Percentiles rank a stretch among this genome's conserved stretches.
phyloP scores from a whole-genome alignment of 1,140 invertebrate species.

The Drosophila sucinea region DNA sequence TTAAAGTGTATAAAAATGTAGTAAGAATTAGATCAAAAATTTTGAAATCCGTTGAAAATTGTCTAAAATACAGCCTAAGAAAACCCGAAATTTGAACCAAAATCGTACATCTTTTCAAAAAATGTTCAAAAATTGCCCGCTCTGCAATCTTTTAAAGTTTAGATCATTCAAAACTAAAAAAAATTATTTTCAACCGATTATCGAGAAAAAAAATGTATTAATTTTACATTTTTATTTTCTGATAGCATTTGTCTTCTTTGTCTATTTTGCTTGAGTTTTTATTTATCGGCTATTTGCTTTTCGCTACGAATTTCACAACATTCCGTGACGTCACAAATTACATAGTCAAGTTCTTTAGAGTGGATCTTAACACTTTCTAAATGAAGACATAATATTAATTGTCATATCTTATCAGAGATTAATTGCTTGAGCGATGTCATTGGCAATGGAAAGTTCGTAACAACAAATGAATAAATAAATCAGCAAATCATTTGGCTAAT shows the following conservation, averaged over 20 bases:
- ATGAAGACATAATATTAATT: neutral
- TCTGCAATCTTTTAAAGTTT: too few relatives aligned
- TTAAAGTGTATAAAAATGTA: too few relatives aligned
- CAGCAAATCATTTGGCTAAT: slow-evolving; percentile 22
- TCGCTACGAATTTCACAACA: slow-evolving; percentile 15
- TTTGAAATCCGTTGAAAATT: too few relatives aligned
- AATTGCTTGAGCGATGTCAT: slow-evolving; percentile 3
- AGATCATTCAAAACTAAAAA: too few relatives aligned
- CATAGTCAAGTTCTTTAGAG: slow-evolving; percentile 1
- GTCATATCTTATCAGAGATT: slow-evolving; percentile 4
- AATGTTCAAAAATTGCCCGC: too few relatives aligned
- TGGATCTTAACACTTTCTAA: slow-evolving; percentile 1
- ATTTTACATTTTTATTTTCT: too few relatives aligned
- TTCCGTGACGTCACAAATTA: slow-evolving; percentile 1
- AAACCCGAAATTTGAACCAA: too few relatives aligned
- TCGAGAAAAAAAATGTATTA: too few relatives aligned
- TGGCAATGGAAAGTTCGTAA: slow-evolving; percentile 17
- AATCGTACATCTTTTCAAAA: too few relatives aligned
- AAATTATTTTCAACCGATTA: too few relatives aligned
- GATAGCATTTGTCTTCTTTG: neutral
- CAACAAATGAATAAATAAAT: slow-evolving; percentile 4
- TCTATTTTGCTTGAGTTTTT: neutral
- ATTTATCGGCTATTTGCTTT: slow-evolving; percentile 13
- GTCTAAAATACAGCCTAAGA: too few relatives aligned
- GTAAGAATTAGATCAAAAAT: too few relatives aligned